Conservation (phyloP, 2,113 vertebrate genomes). For the Camelus bactrianus region DNA sequence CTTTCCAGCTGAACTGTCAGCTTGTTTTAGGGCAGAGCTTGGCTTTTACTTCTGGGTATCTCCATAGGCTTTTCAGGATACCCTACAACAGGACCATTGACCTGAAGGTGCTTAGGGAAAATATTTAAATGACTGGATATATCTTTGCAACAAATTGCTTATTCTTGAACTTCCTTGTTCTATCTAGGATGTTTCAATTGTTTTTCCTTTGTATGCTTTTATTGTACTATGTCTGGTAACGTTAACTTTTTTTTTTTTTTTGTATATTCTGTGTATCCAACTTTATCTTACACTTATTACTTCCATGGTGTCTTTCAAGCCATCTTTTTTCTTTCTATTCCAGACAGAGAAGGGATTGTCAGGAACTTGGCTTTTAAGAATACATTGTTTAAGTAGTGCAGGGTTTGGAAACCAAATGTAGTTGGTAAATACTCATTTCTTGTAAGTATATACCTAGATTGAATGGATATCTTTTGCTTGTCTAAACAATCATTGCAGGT, state of each 20-base stretch:
- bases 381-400: neutral
- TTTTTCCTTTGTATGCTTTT: neutral
- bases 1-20: neutral
- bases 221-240: neutral
- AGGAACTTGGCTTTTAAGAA: neutral
- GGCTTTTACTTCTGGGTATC: neutral
- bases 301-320: neutral
- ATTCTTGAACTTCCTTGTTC: neutral
- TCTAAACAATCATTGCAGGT: conserved; percentile 9
- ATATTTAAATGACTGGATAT: neutral
- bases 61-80: neutral
- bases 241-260: neutral
- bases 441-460: neutral
- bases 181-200: neutral
- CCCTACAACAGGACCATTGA: neutral
- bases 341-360: neutral
- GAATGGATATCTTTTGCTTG: neutral
- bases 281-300: neutral
- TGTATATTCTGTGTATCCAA: neutral
- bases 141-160: neutral
- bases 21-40: neutral
- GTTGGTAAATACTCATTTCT: conserved; percentile 11
- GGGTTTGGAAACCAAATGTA: neutral
- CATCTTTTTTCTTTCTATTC: neutral
- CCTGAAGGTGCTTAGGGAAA: neutral